Base-by-base conservation (phyloP, 1,140 invertebrate genomes). In the Leptinotarsa lineolata region DNA sequence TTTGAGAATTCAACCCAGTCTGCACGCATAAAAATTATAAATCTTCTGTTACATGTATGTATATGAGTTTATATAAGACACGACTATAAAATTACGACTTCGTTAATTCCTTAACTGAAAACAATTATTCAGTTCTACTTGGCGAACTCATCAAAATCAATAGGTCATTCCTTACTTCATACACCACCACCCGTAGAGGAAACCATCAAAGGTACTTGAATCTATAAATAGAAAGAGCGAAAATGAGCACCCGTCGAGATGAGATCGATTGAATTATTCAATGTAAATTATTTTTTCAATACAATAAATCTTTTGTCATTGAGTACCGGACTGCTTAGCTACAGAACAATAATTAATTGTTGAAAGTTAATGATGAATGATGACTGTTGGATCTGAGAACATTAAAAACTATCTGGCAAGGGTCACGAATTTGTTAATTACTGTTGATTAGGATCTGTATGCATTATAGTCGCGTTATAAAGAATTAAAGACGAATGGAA, bases 401-500 rank as follows among this genome's bases (percentile, higher is more conserved):
- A 77, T 81, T 79, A 77, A 81, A 70, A 79, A 67, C 75, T 77
- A 74, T 78, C 75, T 77, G 68, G 66, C 68, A 68, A 75, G 75
- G 80, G 79, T 81, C 80, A 82, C 80, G 81, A 79, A 81, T 81
- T 82, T 81, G 80, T 82, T 82, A 82, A 82, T 82, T 82, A 81
- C 81, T 72, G 72, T 63, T 73, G 78, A 79, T 79, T 75, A 77
- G 73, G 46, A 79, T 79, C 78, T 68, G 22, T 64, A 21, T 30
- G 61, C 61, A 64, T 64, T 64, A 60, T n/a, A 22, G 22, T 24
- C 39, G 64, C 39, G 22, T 21, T 15, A 21, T 54, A 68, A 20
- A 54, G 24, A 12, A 5, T 44, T 24, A 48, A 54, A 48, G 6
- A 45, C 18, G 46, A 68, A 68, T 48, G n/a, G 16, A 16, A 68